Conservation (phyloP, 2,797 vertebrate species). For the Melanotaenia pygmaea region DNA sequence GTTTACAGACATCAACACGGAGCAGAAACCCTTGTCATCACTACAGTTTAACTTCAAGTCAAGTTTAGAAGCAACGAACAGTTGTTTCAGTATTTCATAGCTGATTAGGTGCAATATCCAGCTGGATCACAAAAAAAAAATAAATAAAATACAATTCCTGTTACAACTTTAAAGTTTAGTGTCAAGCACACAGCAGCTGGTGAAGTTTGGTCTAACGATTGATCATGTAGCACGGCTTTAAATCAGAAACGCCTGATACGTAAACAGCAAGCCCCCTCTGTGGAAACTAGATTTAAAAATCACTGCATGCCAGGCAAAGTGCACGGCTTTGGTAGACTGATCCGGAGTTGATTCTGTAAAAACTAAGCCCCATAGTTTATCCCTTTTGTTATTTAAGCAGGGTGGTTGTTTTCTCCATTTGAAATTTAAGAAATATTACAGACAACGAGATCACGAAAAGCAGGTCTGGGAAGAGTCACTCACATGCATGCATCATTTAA, state of each 20-base stretch:
- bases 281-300: constrained; percentile 63
- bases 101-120: constrained; percentile 17
- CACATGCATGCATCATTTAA: constrained; percentile 1
- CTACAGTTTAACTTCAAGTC: constrained; percentile 21
- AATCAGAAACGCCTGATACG: constrained; percentile 55
- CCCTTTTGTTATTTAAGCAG: constrained; percentile 51
- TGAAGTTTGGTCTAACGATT: constrained; percentile 43
- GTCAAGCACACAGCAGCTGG: constrained; percentile 40
- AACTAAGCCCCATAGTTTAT: constrained; percentile 41
- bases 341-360: constrained; percentile 42
- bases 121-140: constrained; percentile 20
- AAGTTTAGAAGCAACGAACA: constrained; percentile 11
- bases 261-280: constrained; percentile 42
- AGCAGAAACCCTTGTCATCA: constrained; percentile 6
- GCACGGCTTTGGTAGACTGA: constrained; percentile 67
- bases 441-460: constrained; percentile 10
- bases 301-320: constrained; percentile 44
- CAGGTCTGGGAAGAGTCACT: neutral
- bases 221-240: constrained; percentile 42
- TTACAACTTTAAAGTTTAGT: neutral
- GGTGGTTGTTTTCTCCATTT: constrained; percentile 56
- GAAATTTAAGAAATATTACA: constrained; percentile 44
- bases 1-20: constrained; percentile 9
- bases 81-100: constrained; percentile 14
- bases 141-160: neutral